phyloP scores from a whole-genome alignment of 2,113 vertebrate species.

The Dipodomys stephensi region DNA sequence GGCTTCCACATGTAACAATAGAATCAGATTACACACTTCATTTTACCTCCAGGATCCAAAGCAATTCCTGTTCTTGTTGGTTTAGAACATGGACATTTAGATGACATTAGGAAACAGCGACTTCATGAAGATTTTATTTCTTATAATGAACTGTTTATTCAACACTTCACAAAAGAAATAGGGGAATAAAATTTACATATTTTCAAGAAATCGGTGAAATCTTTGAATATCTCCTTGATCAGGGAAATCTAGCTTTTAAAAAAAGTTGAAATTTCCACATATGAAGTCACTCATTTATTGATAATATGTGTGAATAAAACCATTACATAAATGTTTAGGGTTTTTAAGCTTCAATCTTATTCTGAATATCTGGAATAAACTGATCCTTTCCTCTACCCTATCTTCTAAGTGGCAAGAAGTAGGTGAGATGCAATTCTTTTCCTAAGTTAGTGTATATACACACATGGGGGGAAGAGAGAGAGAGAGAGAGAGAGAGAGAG shows the following conservation, averaged over 20 bases:
- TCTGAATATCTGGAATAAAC: neutral
- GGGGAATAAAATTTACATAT: constrained; percentile 59
- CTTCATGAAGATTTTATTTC: constrained; percentile 28
- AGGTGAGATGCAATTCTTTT: neutral
- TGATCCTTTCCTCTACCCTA: too few relatives aligned
- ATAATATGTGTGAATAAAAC: constrained; percentile 26
- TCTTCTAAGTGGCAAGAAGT: neutral
- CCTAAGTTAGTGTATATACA: neutral
- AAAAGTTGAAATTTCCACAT: constrained; percentile 15
- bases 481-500: neutral
- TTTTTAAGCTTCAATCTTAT: neutral
- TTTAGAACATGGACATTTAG: constrained; percentile 44
- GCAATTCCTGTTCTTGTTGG: constrained; percentile 17
- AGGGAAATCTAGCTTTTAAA: constrained; percentile 35
- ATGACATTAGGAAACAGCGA: constrained; percentile 63
- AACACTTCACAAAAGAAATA: constrained; percentile 59
- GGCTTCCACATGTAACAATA: neutral
- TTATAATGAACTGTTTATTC: constrained; percentile 43
- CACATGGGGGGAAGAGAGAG: neutral
- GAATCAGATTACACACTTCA: constrained; percentile 34
- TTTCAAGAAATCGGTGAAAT: constrained; percentile 51
- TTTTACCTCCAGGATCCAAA: constrained; percentile 44
- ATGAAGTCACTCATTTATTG: constrained; percentile 41
- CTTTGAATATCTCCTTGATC: constrained; percentile 53
- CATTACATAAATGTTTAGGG: constrained; percentile 3